phyloP scores from a whole-genome alignment of 2,888 invertebrate genomes.

The Cryptocheilus praepositus region DNA sequence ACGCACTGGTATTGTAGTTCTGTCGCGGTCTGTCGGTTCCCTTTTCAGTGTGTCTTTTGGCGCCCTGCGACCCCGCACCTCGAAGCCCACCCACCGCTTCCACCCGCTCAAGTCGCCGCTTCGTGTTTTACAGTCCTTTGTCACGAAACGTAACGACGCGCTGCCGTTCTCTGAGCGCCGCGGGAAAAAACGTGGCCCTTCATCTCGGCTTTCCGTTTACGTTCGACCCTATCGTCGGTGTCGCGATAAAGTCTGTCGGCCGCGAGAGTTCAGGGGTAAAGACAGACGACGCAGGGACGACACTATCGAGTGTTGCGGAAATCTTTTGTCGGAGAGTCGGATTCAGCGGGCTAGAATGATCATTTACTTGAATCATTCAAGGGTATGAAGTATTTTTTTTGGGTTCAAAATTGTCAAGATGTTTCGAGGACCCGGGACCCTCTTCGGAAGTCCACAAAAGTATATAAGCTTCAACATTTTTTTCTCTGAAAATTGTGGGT shows the following conservation, averaged over 20 bases:
- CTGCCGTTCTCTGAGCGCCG: neutral
- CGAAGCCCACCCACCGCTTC: neutral
- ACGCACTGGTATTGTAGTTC: constrained; percentile 11
- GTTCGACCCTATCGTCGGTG: constrained; percentile 6
- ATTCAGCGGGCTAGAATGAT: too few species aligned
- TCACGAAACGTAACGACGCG: constrained; percentile 40
- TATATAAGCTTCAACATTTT: too few species aligned
- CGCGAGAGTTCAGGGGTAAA: neutral
- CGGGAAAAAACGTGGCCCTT: neutral
- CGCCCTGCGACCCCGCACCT: constrained; percentile 8
- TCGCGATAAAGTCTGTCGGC: constrained; percentile 4
- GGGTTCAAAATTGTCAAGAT: too few species aligned
- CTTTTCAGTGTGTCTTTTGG: constrained; percentile 26
- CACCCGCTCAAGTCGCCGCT: constrained; percentile 43
- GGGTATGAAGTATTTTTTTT: too few species aligned
- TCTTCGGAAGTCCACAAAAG: too few species aligned
- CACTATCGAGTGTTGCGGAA: neutral
- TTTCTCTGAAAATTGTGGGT: too few species aligned
- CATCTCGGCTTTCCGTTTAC: neutral
- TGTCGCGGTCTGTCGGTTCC: constrained; percentile 10
- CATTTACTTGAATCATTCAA: too few species aligned
- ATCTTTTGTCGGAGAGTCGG: neutral
- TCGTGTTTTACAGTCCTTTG: constrained; percentile 60
- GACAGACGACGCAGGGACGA: too few species aligned
- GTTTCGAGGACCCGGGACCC: too few species aligned